A percentile compares a stretch with the other conserved stretches of the same genome.
These are phyloP conservation scores for Palaemon carinicauda DNA, from an alignment of 1,140 invertebrate species.

Conservation along the genomic window DNA sequence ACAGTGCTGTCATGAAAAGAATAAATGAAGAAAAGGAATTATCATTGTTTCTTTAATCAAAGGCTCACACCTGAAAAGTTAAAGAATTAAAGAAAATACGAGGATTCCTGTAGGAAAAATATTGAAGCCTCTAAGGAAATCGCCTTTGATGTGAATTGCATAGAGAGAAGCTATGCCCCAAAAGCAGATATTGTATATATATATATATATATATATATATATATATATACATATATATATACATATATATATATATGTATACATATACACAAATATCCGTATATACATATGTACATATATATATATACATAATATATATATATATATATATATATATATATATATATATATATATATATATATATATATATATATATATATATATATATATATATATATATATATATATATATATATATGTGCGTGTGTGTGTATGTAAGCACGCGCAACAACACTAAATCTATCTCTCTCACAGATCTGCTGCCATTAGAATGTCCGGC, in stretches of 20 bases:
- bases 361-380: neutral
- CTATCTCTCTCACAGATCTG: too few species aligned
- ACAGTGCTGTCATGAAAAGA: too few species aligned
- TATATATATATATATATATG: neutral
- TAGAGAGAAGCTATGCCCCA: too few species aligned
- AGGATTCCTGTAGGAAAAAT: too few species aligned
- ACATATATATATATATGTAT: neutral
- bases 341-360: neutral
- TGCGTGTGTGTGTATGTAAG: neutral
- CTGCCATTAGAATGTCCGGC: too few species aligned
- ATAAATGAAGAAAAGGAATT: too few species aligned
- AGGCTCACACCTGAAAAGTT: too few species aligned
- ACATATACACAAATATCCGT: neutral
- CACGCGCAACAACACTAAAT: neutral
- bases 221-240: neutral
- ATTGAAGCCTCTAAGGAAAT: too few species aligned
- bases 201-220: neutral
- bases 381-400: neutral
- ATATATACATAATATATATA: neutral
- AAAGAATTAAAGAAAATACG: too few species aligned
- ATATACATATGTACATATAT: neutral
- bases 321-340: neutral
- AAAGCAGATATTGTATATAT: too few species aligned
- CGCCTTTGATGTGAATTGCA: too few species aligned
- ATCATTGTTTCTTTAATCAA: too few species aligned